Conservation (phyloP, 2,113 vertebrate species). For the Ammodytes dubius region DNA sequence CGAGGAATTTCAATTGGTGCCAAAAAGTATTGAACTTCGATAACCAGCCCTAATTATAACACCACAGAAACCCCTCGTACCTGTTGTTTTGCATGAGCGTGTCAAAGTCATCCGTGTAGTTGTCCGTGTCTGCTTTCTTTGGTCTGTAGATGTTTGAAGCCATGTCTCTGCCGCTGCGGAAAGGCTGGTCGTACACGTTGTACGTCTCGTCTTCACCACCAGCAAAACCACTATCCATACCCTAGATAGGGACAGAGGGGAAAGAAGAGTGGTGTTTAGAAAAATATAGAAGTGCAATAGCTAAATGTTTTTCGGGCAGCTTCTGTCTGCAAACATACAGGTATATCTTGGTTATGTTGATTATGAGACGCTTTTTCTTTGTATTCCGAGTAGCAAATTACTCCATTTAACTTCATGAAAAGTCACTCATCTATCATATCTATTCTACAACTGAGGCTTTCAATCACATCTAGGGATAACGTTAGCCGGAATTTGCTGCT, state of each 20-base stretch:
- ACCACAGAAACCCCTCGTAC: conserved; percentile 69
- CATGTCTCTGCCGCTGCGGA: conserved; percentile 93
- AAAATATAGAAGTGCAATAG: not conserved
- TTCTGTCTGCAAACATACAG: not conserved
- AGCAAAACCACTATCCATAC: conserved; percentile 98
- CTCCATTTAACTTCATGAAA: not conserved
- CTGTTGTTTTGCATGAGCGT: conserved; percentile 92
- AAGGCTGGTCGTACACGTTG: conserved; percentile 96
- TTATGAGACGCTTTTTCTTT: not conserved
- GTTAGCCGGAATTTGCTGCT: too few species aligned
- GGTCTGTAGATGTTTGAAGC: conserved; percentile 96
- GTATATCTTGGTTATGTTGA: too few species aligned
- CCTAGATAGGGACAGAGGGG: conserved; percentile 78
- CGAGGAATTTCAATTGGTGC: too few species aligned
- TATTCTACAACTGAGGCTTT: not conserved
- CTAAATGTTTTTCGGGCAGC: not conserved
- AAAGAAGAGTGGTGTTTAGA: not conserved
- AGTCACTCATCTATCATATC: not conserved
- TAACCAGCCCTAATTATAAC: too few species aligned
- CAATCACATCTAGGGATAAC: not conserved
- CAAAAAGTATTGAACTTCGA: too few species aligned
- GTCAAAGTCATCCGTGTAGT: conserved; percentile 94
- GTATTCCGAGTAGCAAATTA: not conserved
- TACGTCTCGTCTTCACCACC: conserved; percentile 97
- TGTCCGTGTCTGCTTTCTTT: conserved; percentile 94